These are phyloP conservation scores for Lagopus leucura DNA, from an alignment of 2,113 vertebrate species.

Conservation along the genomic window DNA sequence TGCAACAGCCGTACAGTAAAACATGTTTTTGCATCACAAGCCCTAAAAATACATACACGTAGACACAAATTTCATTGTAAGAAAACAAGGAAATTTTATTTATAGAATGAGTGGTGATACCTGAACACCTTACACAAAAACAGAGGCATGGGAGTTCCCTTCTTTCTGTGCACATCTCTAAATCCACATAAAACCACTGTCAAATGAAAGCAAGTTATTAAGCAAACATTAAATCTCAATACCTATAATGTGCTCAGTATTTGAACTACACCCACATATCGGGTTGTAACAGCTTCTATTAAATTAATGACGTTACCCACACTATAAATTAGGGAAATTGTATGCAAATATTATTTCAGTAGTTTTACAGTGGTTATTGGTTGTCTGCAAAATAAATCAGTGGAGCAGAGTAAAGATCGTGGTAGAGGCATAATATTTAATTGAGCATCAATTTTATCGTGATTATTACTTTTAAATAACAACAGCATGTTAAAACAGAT, in stretches of 20 bases:
- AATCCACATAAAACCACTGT: constrained; percentile 35
- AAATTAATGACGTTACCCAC: constrained; percentile 76
- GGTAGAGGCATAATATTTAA: constrained; percentile 63
- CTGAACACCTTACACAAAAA: constrained; percentile 31
- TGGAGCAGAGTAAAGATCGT: constrained; percentile 65
- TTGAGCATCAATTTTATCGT: constrained; percentile 73
- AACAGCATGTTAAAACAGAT: constrained; percentile 63
- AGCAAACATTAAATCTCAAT: constrained; percentile 59
- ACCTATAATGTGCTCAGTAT: constrained; percentile 44
- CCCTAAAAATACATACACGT: background rate
- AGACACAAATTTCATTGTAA: background rate
- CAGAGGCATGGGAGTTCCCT: background rate
- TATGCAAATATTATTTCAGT: constrained; percentile 77
- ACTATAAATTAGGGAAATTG: constrained; percentile 77
- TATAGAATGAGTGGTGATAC: background rate
- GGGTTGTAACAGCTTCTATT: constrained; percentile 70
- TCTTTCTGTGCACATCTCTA: constrained; percentile 29
- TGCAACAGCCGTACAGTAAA: constrained; percentile 12
- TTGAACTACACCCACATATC: constrained; percentile 69
- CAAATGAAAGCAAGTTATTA: constrained; percentile 58
- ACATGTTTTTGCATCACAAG: background rate
- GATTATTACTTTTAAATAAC: constrained; percentile 77
- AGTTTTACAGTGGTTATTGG: constrained; percentile 70
- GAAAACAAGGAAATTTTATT: background rate
- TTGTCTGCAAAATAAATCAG: constrained; percentile 77